Conservation (phyloP, 1,140 invertebrate species). For the Ceratoteleas bidentatus region DNA sequence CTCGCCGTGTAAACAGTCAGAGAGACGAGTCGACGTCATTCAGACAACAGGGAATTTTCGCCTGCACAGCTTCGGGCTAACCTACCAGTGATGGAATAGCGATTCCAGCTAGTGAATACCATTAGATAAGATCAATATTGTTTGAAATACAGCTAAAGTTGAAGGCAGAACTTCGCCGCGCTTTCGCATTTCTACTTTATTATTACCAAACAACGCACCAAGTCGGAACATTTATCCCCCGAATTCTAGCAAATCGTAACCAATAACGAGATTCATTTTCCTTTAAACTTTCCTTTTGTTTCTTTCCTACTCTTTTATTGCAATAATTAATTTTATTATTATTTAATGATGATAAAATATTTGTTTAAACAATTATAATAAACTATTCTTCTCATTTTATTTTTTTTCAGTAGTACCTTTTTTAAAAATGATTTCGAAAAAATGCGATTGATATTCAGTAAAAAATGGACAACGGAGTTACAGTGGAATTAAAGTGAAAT, state of each 20-base stretch:
- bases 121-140: constrained; percentile 81
- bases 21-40: constrained; percentile 74
- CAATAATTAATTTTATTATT: too few relatives aligned
- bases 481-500: too few relatives aligned
- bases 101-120: constrained; percentile 72
- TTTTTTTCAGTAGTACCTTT: too few relatives aligned
- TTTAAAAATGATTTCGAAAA: too few relatives aligned
- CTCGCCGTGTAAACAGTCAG: constrained; percentile 76
- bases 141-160: constrained; percentile 73
- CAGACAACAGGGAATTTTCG: constrained; percentile 76
- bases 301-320: neutral
- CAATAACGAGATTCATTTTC: constrained; percentile 53
- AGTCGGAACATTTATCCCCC: constrained; percentile 56
- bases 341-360: too few relatives aligned
- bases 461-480: too few relatives aligned
- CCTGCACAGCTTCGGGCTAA: constrained; percentile 66
- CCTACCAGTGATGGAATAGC: constrained; percentile 71
- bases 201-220: constrained; percentile 65
- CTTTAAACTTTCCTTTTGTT: neutral
- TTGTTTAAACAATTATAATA: too few relatives aligned
- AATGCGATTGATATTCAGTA: too few relatives aligned
- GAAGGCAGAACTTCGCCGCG: constrained; percentile 70
- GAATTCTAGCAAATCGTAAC: constrained; percentile 42
- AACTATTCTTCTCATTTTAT: too few relatives aligned
- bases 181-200: constrained; percentile 73